These are phyloP conservation scores for Melanotaenia duboulayi DNA, from an alignment of 2,113 vertebrate genomes.

Conservation along the genomic window DNA sequence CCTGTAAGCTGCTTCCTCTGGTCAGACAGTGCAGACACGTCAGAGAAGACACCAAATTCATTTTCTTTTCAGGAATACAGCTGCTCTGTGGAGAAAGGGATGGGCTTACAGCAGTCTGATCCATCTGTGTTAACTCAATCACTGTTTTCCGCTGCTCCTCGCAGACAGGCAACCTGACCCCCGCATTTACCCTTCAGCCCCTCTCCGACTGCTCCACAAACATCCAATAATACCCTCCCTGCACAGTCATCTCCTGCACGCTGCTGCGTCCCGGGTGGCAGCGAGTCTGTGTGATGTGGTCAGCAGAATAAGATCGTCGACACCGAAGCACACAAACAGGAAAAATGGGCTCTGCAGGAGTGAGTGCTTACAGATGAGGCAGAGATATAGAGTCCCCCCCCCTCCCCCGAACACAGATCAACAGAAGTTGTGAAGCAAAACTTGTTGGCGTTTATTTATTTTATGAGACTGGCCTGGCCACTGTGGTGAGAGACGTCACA, in stretches of 20 bases:
- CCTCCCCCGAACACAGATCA: too few relatives aligned
- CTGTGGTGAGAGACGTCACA: too few relatives aligned
- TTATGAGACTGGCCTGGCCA: not conserved
- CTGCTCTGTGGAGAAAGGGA: not conserved
- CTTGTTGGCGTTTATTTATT: too few relatives aligned
- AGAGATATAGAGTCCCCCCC: too few relatives aligned
- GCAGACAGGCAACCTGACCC: conserved; percentile 50
- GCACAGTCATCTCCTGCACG: conserved; percentile 10
- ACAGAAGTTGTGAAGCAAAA: too few relatives aligned
- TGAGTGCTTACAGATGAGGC: conserved; percentile 36
- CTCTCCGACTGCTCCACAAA: conserved; percentile 2
- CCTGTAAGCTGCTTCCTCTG: not conserved
- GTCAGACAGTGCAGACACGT: not conserved
- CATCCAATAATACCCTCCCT: conserved; percentile 11
- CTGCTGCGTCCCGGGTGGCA: conserved; percentile 2
- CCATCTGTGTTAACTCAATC: conserved; percentile 18
- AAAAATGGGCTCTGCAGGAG: conserved; percentile 37
- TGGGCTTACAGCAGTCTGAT: not conserved
- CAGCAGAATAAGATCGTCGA: conserved; percentile 26
- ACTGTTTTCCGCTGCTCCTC: conserved; percentile 12
- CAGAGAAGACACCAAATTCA: conserved; percentile 19
- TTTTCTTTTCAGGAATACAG: not conserved
- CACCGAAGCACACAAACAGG: conserved; percentile 38
- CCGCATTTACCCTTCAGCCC: not conserved
- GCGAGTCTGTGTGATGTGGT: conserved; percentile 52